A percentile compares a stretch with the other conserved stretches of the same genome.
phyloP scores from a whole-genome alignment of 2,113 vertebrate genomes.

The Coturnix japonica region DNA sequence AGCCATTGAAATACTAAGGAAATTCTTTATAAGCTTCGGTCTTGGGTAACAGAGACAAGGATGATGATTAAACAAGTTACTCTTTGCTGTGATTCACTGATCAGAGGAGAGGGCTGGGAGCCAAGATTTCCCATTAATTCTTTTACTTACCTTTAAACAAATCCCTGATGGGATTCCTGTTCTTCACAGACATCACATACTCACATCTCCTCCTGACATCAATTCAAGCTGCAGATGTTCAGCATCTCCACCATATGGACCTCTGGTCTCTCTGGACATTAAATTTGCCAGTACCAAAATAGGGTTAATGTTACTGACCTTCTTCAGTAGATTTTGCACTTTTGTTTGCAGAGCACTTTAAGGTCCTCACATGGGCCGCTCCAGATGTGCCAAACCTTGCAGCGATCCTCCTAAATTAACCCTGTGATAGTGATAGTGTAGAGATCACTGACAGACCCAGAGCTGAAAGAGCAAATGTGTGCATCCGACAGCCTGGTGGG shows the following conservation, averaged over 20 bases:
- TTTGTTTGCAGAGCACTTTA: slow-evolving; percentile 7
- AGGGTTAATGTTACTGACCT: slow-evolving; percentile 34
- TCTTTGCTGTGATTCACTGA: neutral
- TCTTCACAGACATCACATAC: slow-evolving; percentile 7
- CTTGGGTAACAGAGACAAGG: neutral
- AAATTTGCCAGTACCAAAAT: neutral
- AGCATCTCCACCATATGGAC: neutral
- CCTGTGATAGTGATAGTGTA: neutral
- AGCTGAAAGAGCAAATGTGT: neutral
- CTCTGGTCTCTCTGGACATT: neutral
- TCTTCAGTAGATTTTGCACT: neutral
- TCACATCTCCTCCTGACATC: neutral
- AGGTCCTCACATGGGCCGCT: neutral
- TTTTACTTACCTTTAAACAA: slow-evolving; percentile 39
- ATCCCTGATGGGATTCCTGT: neutral
- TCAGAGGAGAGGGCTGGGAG: neutral
- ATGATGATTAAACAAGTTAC: neutral
- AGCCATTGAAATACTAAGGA: neutral
- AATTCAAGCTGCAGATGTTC: neutral
- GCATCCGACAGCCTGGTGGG: neutral
- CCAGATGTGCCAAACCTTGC: neutral
- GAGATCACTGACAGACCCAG: neutral
- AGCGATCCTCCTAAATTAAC: neutral
- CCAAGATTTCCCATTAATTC: neutral
- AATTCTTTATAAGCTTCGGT: neutral